phyloP scores from a whole-genome alignment of 2,888 invertebrate genomes.

The Baronia brevicornis region DNA sequence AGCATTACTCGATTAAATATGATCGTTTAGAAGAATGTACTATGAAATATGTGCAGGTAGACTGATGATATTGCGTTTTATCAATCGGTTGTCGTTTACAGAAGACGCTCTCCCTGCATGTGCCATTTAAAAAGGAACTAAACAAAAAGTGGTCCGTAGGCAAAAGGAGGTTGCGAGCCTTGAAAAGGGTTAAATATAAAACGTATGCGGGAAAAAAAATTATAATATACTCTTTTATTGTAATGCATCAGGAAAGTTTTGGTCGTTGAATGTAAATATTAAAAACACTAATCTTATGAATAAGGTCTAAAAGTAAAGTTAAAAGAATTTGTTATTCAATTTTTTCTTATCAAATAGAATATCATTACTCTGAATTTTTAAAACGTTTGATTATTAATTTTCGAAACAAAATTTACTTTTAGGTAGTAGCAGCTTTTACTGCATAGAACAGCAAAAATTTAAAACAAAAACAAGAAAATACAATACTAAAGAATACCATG shows the following conservation, averaged over 20 bases:
- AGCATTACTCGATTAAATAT: slow-evolving; percentile 60
- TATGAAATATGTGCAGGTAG: slow-evolving; percentile 58
- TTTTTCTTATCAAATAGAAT: too few relatives aligned
- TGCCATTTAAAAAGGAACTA: slow-evolving; percentile 69
- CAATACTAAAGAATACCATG: too few relatives aligned
- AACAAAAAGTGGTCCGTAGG: slow-evolving; percentile 59
- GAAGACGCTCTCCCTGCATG: slow-evolving; percentile 66
- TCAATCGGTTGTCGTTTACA: slow-evolving; percentile 47
- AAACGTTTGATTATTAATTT: too few relatives aligned
- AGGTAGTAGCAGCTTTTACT: too few relatives aligned
- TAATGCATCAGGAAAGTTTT: slow-evolving; percentile 27
- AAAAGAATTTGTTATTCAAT: too few relatives aligned
- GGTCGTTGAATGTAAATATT: slow-evolving; percentile 24
- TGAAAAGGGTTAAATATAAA: slow-evolving; percentile 64
- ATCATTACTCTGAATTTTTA: too few relatives aligned
- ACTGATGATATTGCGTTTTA: slow-evolving; percentile 70
- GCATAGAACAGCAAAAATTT: too few relatives aligned
- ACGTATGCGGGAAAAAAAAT: slow-evolving; percentile 57
- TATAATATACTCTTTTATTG: slow-evolving; percentile 46
- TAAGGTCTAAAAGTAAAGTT: too few relatives aligned
- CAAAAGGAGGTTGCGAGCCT: slow-evolving; percentile 62
- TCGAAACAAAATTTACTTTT: too few relatives aligned
- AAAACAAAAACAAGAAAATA: too few relatives aligned
- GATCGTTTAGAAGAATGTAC: slow-evolving; percentile 61
- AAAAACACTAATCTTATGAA: too few relatives aligned